phyloP scores from a whole-genome alignment of 2,888 invertebrate genomes.

The Gastrophysa polygoni region DNA sequence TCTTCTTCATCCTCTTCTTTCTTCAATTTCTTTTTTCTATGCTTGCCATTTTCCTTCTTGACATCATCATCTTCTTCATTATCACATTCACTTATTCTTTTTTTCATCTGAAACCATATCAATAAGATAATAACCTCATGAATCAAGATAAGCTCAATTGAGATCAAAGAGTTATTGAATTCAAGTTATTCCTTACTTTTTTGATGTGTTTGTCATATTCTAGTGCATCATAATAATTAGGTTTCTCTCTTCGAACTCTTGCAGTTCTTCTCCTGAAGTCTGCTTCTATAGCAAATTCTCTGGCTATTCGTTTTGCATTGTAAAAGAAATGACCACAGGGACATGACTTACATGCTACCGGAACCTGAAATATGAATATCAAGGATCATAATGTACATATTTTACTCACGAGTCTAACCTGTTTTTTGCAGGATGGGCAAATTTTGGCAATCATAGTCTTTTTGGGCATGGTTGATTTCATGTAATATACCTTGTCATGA shows the following conservation, averaged over 20 bases:
- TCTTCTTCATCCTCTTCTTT: constrained; percentile 59
- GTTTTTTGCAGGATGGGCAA: constrained; percentile 51
- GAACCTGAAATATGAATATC: constrained; percentile 65
- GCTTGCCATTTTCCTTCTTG: constrained; percentile 43
- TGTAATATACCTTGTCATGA: constrained; percentile 18
- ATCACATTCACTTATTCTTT: constrained; percentile 60
- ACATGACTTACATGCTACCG: constrained; percentile 84
- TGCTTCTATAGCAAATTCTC: constrained; percentile 60
- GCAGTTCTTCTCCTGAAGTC: constrained; percentile 70
- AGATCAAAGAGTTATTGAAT: neutral
- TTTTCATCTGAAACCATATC: constrained; percentile 49
- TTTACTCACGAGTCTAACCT: constrained; percentile 38
- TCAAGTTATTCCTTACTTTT: constrained; percentile 58
- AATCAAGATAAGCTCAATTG: neutral
- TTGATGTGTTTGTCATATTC: constrained; percentile 79
- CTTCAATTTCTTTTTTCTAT: constrained; percentile 53
- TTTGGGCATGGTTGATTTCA: constrained; percentile 37
- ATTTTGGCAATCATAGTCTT: constrained; percentile 51
- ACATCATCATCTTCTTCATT: constrained; percentile 59
- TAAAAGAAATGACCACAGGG: constrained; percentile 84
- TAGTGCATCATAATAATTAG: constrained; percentile 82
- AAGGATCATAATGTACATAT: neutral
- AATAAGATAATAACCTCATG: constrained; percentile 2
- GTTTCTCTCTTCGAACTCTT: constrained; percentile 75
- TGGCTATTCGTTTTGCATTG: constrained; percentile 65